A percentile compares a stretch with the other conserved stretches of the same genome.
Conservation (phyloP, 2,113 vertebrate genomes). For the Collichthys lucidus region DNA sequence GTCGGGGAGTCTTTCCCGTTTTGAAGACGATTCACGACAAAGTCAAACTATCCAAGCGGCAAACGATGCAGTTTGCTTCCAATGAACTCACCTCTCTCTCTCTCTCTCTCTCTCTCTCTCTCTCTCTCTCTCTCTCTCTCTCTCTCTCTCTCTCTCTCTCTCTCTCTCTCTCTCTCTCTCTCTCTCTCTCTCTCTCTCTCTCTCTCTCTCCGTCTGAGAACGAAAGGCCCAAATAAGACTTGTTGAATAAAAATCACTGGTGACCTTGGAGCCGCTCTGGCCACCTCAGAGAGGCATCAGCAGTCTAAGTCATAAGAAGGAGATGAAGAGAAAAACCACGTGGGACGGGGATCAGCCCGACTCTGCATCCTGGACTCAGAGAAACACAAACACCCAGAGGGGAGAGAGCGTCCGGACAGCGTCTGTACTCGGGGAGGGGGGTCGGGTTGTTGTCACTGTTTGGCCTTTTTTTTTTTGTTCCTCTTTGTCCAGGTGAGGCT, state of each 20-base stretch:
- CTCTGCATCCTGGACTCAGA: conserved; percentile 56
- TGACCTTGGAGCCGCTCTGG: conserved; percentile 30
- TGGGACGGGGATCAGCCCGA: conserved; percentile 66
- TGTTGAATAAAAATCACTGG: conserved; percentile 67
- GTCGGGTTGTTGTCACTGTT: conserved; percentile 54
- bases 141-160: too few relatives aligned
- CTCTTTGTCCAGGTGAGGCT: conserved; percentile 75
- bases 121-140: too few relatives aligned
- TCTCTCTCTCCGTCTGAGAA: too few relatives aligned
- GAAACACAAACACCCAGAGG: conserved; percentile 32
- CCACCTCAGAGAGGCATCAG: conserved; percentile 49
- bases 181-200: too few relatives aligned
- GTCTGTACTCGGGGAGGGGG: conserved; percentile 4
- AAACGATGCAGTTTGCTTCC: conserved; percentile 86
- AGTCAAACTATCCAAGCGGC: conserved; percentile 78
- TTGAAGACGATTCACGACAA: conserved; percentile 78
- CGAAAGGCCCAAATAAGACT: conserved; percentile 78
- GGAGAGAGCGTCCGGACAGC: conserved; percentile 42
- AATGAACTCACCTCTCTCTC: conserved; percentile 78
- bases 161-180: too few relatives aligned
- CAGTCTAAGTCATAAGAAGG: conserved; percentile 60
- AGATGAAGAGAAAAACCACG: conserved; percentile 60
- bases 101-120: conserved; percentile 72
- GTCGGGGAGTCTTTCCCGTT: conserved; percentile 74
- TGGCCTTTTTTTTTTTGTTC: conserved; percentile 24